Base-by-base conservation (phyloP, 2,113 vertebrate genomes). In the Paradisaea rubra region DNA sequence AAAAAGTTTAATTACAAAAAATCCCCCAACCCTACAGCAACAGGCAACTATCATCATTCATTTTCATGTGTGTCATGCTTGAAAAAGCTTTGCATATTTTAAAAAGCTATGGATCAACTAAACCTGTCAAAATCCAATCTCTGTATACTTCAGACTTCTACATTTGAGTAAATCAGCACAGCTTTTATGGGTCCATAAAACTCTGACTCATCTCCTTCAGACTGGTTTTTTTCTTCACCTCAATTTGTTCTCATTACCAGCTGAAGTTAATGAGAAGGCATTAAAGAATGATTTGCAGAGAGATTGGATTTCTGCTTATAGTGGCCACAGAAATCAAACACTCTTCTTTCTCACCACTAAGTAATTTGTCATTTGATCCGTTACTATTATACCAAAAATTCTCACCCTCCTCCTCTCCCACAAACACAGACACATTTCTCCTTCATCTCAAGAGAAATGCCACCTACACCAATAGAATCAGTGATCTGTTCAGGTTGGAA, bases 221-320 rank as follows among this genome's bases (percentile, higher is more conserved):
- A 97, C 63, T 84, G 86, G 11, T 69, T 92, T 97, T 97, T 97
- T 93, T 93, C 96, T 97, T 96, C 81, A 95, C 92, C 96, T 98
- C 97, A 96, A 97, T 98, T 97, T 98, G 97, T 97, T 97, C 98
- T 98, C 97, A 97, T 98, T 97, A 98, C 90, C 91, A 97, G 84
- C 88, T 90, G 85, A 96, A 97, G 96, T 94, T 97, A 97, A 98
- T 94, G 94, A 98, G 96, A 96, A 97, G 73, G 86, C 88, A 95
- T 95, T 97, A 96, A 95, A 96, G 96, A 96, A 97, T 97, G 97
- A 97, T 97, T 97, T 97, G 96, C 93, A 94, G 90, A 60, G 71
- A 94, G 81, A 92, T 54, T 85, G 86, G 78, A 88, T 94, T 93
- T 93, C 95, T 94, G 81, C 94, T 93, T 94, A 93, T 39, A 91